Evolutionary conservation across 2,888 invertebrate genomes (phyloP).

Genomic region (Cylindroiulus punctatus): DNA sequence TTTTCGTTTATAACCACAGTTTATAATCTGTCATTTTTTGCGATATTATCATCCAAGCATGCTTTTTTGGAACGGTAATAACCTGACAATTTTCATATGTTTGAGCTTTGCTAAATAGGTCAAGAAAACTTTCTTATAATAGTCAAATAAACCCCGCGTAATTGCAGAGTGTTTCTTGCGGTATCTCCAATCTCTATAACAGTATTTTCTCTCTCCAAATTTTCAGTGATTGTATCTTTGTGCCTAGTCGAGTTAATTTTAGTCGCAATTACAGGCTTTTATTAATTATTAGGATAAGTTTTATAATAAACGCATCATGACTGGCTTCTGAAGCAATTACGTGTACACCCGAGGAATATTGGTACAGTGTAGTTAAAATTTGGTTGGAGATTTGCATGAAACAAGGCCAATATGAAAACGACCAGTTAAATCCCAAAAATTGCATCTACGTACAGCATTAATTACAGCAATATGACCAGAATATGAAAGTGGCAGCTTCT

Average conservation of each 20-base stretch:
- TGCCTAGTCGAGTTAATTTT: neutral
- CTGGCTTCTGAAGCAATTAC: neutral
- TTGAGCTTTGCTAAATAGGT: constrained; percentile 18
- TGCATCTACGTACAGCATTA: neutral
- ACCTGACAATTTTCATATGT: constrained; percentile 18
- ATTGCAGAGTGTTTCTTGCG: neutral
- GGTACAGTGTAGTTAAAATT: neutral
- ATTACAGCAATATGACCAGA: neutral
- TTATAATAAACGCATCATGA: neutral
- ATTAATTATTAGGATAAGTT: constrained; percentile 2
- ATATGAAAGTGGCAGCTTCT: neutral
- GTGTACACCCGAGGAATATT: neutral
- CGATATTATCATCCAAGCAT: constrained; percentile 7
- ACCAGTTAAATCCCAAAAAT: neutral
- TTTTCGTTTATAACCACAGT: neutral
- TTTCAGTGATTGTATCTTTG: neutral
- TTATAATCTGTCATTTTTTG: neutral
- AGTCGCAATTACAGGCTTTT: constrained; percentile 4
- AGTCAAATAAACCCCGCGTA: neutral
- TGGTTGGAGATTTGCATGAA: neutral
- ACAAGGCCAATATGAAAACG: neutral
- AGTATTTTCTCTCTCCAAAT: neutral
- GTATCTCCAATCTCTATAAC: neutral
- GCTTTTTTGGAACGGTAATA: neutral
- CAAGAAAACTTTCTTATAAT: constrained; percentile 18